phyloP scores from a whole-genome alignment of 2,888 invertebrate species.

The Sympetrum striolatum region DNA sequence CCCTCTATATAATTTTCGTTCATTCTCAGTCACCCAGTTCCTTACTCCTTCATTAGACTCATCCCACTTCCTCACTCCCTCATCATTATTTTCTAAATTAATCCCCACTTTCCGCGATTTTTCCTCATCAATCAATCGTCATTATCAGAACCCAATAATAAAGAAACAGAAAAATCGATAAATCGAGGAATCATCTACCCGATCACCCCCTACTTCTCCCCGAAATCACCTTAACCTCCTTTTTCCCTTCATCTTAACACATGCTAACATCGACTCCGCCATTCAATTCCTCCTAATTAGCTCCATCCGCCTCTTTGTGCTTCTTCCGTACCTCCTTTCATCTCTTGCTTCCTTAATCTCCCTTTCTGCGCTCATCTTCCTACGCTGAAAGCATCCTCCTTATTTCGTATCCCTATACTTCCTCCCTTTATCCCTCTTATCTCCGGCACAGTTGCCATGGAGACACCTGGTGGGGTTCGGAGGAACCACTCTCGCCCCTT shows the following conservation, averaged over 20 bases:
- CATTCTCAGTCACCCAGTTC: not conserved
- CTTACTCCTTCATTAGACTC: too few species aligned
- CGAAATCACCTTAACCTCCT: not conserved
- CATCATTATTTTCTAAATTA: not conserved
- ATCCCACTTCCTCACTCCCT: too few species aligned
- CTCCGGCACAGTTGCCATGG: slow-evolving; percentile 27
- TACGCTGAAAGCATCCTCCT: not conserved
- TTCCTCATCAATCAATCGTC: not conserved
- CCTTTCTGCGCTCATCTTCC: not conserved
- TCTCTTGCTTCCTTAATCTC: not conserved
- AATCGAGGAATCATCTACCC: not conserved
- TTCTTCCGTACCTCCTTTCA: not conserved
- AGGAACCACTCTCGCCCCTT: not conserved
- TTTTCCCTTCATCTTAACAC: not conserved
- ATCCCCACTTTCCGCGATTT: not conserved
- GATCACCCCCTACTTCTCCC: not conserved
- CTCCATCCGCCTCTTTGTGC: not conserved
- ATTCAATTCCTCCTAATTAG: slow-evolving; percentile 25
- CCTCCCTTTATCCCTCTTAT: not conserved
- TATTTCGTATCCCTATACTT: not conserved
- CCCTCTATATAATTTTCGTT: not conserved
- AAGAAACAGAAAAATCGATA: not conserved
- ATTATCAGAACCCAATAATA: not conserved
- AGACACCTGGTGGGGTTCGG: not conserved
- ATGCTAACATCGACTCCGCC: not conserved